Evolutionary conservation across 2,888 invertebrate genomes (phyloP), one percentile per base, ranked within the genome.

Genomic region (Plusia festucae): DNA sequence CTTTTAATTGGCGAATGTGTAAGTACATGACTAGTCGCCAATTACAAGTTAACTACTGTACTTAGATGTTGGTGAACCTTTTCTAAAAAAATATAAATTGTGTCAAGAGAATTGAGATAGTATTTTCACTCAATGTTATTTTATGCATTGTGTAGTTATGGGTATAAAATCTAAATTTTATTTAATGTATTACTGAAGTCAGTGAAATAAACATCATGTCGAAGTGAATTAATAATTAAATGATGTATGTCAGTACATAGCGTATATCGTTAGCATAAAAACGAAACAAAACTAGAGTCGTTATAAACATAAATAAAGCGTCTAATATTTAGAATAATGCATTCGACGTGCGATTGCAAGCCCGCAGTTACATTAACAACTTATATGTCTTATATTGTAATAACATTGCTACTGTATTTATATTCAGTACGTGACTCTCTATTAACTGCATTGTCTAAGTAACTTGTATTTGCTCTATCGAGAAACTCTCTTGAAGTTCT

Each of bases 301-400:
- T 66, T 76, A 75, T 84, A 81, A 81, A 79, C 71, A 65, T 78
- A 81, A 79, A 83, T 76, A 76, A 73, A 78, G 68, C 59, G 44
- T 57, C 32, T 57, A 79, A 76, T 65, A 57, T 68, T 67, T 40
- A 55, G 75, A 78, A 67, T 82, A 81, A 80, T 83, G 81, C 82
- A 81, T 73, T 77, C 73, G 75, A 70, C 76, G 78, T 78, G 73
- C 53, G 55, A 44, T 68, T 75, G 69, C 74, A 73, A 62, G 62
- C 53, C 60, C 53, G 40, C 46, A 49, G 11, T 53, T 73, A 73
- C 67, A 73, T 73, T 72, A 69, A 61, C 77, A 71, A 76, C 71
- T 74, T 73, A 73, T 74, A 68, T 66, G 65, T 65, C 30, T 70
- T 67, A 76, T 79, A 76, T 79, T 71, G 68, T 76, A 77, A 82